Base-by-base conservation (phyloP, 2,113 vertebrate genomes). In the Nannospalax galili region DNA sequence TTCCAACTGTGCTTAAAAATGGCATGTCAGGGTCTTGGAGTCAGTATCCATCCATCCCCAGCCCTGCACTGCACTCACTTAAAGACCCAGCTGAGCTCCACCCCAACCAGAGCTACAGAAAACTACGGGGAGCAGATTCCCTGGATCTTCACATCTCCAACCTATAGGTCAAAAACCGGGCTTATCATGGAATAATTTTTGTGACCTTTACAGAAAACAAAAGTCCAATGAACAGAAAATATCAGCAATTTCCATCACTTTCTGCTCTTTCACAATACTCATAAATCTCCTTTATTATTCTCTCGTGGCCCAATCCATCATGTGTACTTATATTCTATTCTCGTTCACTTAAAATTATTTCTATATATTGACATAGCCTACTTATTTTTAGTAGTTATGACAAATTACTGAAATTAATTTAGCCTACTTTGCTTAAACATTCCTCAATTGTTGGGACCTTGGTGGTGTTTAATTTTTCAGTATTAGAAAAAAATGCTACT, bases 401-500 rank as follows among this genome's bases (percentile, higher is more conserved):
- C 64, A 82, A 84, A 89, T 96, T 69, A 87, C 56, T 79, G 56
- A 14, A 93, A 93, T 93, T 80, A 52, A 81, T 84, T 42, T 73
- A 48, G 72, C 90, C 86, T 90, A 48, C 26, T 95, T 92, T 80
- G 60, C 72, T 80, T 94, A 94, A 67, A 72, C 58, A 58, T 96
- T 93, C 42, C 88, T 95, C 82, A 91, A 0, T 93, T 93, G 17
- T 79, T 74, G 69, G n/a, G 58, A 30, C 80, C 74, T 92, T 84
- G 45, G 62, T 48, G 26, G 69, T 96, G 35, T 88, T 94, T 96
- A 93, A 96, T 88, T 94, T 97, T 93, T 95, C 72, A 96, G 72
- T 92, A 88, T 84, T 90, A 78, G 80, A 92, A 91, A 91, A 82
- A 72, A 82, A 42, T 74, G 52, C 64, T 72, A 69, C 70, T 94